A percentile compares a stretch with the other conserved stretches of the same genome.
These are phyloP conservation scores for Molorchus minor DNA, from an alignment of 2,888 invertebrate genomes.

Conservation along the genomic window DNA sequence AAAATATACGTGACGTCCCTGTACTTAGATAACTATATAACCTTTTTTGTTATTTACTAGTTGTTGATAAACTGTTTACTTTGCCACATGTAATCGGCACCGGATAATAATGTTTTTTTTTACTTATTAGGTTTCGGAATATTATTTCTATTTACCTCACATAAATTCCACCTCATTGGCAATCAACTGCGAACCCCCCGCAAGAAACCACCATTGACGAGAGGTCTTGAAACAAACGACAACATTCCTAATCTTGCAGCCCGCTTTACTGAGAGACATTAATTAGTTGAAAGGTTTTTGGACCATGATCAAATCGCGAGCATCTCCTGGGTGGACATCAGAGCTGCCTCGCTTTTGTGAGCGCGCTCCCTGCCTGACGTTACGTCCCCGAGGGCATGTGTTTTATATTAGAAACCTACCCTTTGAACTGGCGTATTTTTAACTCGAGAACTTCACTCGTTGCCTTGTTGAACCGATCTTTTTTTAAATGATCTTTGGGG, in stretches of 20 bases:
- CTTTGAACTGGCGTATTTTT: constrained; percentile 32
- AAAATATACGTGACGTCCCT: too few relatives aligned
- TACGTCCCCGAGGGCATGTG: constrained; percentile 37
- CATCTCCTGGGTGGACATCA: constrained; percentile 38
- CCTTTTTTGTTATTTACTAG: too few relatives aligned
- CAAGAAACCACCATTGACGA: background rate
- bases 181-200: background rate
- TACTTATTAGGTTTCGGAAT: too few relatives aligned
- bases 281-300: constrained; percentile 57
- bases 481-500: background rate
- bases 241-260: constrained; percentile 47
- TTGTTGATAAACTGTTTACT: too few relatives aligned
- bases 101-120: too few relatives aligned
- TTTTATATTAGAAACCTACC: constrained; percentile 42
- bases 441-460: constrained; percentile 11
- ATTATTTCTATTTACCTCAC: background rate
- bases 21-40: too few relatives aligned
- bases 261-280: constrained; percentile 52
- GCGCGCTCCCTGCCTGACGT: constrained; percentile 32
- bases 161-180: background rate
- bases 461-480: constrained; percentile 17
- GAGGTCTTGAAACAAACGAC: constrained; percentile 39
- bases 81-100: too few relatives aligned
- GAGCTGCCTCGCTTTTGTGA: constrained; percentile 41
- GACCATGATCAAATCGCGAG: constrained; percentile 28